Evolutionary conservation across 2,888 invertebrate genomes (phyloP), one percentile per base, ranked within the genome.

Genomic region (Tineola bisselliella): DNA sequence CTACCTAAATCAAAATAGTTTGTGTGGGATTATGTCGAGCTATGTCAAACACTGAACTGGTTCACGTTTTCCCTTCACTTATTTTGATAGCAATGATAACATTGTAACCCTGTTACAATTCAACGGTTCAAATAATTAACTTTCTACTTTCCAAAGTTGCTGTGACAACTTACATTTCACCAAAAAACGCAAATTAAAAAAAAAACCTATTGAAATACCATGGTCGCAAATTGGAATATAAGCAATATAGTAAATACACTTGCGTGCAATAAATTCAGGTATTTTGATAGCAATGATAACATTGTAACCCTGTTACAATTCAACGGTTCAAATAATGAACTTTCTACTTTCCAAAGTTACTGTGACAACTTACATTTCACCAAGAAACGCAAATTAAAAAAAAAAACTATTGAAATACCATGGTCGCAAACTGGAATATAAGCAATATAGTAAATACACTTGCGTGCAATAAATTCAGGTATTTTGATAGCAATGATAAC

Each of bases 311-410:
- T 17, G 48, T 48, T 48, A 48, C 48, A 48, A 17, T 48, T 48
- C 48, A 48, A 38, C 38, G 38, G 38, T 38, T 38, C 38, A 38
- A 38, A 17, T 48, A 17, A 48, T 48, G 6, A 13, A 17, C 48
- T 48, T 48, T 48, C 48, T 48, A 48, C 48, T 48, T 48, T 48
- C 48, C 48, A 48, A 48, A 48, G 1, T 25, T 48, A 15, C 48
- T 15, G 13, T 48, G n/a, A n/a, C n/a, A 15, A 48, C 15, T 15
- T 48, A 3, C 38, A 38, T 38, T 38, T 38, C 38, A 38, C 38
- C n/a, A 10, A 38, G 38, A 38, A 25, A 25, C 25, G 10, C 38
- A 38, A 38, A 6, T 38, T n/a, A n/a, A n/a, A n/a, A n/a, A n/a
- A n/a, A n/a, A n/a, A 38, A 38, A 38, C 10, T 25, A 25, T 25